Evolutionary conservation across 2,113 vertebrate genomes (phyloP).

Genomic region (Chaenocephalus aceratus): DNA sequence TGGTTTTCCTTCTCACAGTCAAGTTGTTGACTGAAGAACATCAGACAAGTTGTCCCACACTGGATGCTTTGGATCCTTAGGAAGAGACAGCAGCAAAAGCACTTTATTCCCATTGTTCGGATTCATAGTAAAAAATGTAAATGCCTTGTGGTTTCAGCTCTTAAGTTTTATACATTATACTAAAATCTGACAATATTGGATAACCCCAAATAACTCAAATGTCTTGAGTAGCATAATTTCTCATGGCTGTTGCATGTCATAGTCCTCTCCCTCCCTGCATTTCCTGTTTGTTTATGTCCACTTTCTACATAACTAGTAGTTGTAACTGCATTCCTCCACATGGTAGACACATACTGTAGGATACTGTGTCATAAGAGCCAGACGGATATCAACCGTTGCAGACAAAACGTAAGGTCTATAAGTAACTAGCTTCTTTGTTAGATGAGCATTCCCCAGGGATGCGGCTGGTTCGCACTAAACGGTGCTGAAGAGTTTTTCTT

Average conservation of each 20-base stretch:
- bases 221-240: neutral
- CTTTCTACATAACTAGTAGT: neutral
- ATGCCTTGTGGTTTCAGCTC: neutral
- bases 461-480: neutral
- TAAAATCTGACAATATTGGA: neutral
- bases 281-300: neutral
- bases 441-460: neutral
- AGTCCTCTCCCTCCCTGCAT: neutral
- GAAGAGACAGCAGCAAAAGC: neutral
- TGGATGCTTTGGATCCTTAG: neutral
- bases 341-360: neutral
- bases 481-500: neutral
- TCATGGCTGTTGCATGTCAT: neutral
- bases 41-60: slow-evolving; percentile 36
- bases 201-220: neutral
- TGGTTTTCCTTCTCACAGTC: slow-evolving; percentile 22
- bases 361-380: slow-evolving; percentile 6
- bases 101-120: slow-evolving; percentile 2
- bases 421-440: neutral
- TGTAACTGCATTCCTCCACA: neutral
- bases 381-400: slow-evolving; percentile 15
- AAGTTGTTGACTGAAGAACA: slow-evolving; percentile 23
- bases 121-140: neutral
- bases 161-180: too few relatives aligned
- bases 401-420: neutral